Evolutionary conservation across 2,113 vertebrate genomes (phyloP).

Genomic region (Delphinapterus leucas): DNA sequence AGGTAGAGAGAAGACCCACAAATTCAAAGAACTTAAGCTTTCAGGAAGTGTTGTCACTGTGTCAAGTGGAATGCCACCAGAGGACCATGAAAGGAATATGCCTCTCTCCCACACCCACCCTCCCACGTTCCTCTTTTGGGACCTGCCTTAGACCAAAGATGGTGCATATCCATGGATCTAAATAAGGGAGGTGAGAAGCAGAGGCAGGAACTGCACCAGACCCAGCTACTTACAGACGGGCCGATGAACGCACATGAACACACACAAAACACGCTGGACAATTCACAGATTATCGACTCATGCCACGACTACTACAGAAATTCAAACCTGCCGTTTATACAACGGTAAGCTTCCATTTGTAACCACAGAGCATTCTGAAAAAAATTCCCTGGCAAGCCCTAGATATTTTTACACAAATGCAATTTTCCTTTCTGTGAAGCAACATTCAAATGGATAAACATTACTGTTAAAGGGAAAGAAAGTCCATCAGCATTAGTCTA

Average conservation of each 20-base stretch:
- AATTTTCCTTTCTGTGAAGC: constrained; percentile 50
- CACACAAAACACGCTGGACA: not conserved
- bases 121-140: not conserved
- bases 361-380: constrained; percentile 61
- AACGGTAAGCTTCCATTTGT: constrained; percentile 61
- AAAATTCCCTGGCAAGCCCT: constrained; percentile 37
- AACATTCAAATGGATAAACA: constrained; percentile 48
- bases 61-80: constrained; percentile 48
- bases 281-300: constrained; percentile 45
- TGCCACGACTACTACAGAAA: constrained; percentile 37
- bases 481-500: not conserved
- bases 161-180: not conserved
- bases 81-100: constrained; percentile 73
- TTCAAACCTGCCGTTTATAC: constrained; percentile 55
- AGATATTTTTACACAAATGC: constrained; percentile 59
- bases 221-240: not conserved
- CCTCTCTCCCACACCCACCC: not conserved
- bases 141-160: not conserved
- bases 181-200: not conserved
- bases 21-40: constrained; percentile 85
- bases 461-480: not conserved
- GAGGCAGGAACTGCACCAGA: not conserved
- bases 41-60: constrained; percentile 78
- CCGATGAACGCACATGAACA: rapidly evolving
- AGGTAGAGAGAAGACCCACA: constrained; percentile 81